phyloP scores from a whole-genome alignment of 2,113 vertebrate genomes.

The Rhegmatorhina hoffmannsi region DNA sequence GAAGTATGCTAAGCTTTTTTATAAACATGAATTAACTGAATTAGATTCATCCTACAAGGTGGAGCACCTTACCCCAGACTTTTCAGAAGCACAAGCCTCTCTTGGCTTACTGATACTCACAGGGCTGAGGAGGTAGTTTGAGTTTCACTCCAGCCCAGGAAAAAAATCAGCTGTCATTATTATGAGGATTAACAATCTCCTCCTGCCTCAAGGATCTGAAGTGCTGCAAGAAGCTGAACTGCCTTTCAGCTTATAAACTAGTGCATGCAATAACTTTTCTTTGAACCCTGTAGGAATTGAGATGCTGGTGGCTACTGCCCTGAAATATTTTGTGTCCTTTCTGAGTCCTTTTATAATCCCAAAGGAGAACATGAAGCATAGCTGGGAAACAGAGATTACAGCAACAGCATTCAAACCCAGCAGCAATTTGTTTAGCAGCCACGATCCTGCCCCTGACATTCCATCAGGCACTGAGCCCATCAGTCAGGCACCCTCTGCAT shows the following conservation, averaged over 20 bases:
- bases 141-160: neutral
- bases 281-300: fast-evolving
- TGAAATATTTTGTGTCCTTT: neutral
- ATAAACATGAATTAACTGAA: neutral
- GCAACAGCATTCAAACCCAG: neutral
- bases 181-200: neutral
- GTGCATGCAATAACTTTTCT: neutral
- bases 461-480: neutral
- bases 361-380: neutral
- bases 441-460: neutral
- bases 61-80: neutral
- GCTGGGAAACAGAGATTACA: neutral
- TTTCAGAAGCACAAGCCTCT: neutral
- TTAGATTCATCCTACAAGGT: neutral
- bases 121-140: neutral
- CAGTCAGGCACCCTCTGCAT: neutral
- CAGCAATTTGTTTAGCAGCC: neutral
- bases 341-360: neutral
- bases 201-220: neutral
- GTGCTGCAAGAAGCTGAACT: neutral
- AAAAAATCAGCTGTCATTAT: neutral
- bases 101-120: neutral
- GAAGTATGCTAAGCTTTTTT: neutral
- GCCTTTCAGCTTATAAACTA: neutral
- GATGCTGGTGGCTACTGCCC: neutral